phyloP scores from a whole-genome alignment of 2,888 invertebrate species.

The Drosophila neotestacea region DNA sequence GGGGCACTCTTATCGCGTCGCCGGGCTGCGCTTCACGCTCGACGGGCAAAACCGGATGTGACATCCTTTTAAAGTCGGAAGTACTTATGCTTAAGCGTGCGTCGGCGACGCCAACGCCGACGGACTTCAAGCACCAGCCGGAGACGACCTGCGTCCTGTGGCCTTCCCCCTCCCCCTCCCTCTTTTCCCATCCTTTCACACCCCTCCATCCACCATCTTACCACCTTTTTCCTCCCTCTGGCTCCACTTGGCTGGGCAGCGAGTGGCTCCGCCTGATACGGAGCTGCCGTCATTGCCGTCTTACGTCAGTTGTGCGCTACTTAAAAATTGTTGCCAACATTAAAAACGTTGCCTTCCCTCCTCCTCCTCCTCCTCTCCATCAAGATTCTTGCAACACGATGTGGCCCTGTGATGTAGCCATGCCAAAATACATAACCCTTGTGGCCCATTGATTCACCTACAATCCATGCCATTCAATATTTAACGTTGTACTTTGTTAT shows the following conservation, averaged over 20 bases:
- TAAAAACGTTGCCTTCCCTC: constrained; percentile 45
- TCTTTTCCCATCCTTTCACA: not conserved
- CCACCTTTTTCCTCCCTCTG: not conserved
- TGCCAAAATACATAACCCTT: constrained; percentile 52
- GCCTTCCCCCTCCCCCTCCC: not conserved
- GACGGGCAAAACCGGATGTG: constrained; percentile 82
- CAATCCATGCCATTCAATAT: constrained; percentile 10
- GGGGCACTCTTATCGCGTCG: constrained; percentile 72
- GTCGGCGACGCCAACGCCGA: constrained; percentile 50
- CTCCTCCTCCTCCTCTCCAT: not conserved
- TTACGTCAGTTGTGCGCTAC: constrained; percentile 70
- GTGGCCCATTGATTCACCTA: constrained; percentile 25
- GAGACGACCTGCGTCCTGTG: constrained; percentile 41
- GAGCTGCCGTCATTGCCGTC: constrained; percentile 22
- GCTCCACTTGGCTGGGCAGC: not conserved
- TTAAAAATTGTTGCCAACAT: constrained; percentile 76
- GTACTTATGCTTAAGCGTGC: constrained; percentile 84
- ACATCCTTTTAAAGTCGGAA: constrained; percentile 85
- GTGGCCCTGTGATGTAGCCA: constrained; percentile 24
- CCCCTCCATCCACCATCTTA: not conserved
- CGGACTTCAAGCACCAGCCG: constrained; percentile 41
- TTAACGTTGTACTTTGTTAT: not conserved
- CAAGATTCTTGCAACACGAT: constrained; percentile 2
- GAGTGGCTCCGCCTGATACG: constrained; percentile 35
- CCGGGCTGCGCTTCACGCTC: constrained; percentile 77